Conservation (phyloP, 2,888 invertebrate genomes). For the Dione juno region DNA sequence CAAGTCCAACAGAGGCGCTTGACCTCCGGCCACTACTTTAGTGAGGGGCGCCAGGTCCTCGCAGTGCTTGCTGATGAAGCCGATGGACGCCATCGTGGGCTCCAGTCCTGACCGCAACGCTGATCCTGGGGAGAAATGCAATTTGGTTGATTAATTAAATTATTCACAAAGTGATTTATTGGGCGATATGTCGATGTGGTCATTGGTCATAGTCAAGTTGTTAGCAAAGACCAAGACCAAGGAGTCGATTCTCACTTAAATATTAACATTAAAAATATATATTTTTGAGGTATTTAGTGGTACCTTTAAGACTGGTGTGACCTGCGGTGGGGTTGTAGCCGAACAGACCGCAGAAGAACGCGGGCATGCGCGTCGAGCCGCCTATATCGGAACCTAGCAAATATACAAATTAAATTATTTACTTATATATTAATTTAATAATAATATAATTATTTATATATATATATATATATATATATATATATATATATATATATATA, state of each 20-base stretch:
- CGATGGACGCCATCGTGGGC: conserved; percentile 91
- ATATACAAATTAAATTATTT: not conserved
- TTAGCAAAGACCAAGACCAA: too few species aligned
- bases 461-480: too few species aligned
- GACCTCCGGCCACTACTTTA: conserved; percentile 84
- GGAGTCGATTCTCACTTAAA: too few species aligned
- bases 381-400: conserved; percentile 92
- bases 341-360: conserved; percentile 94
- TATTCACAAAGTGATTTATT: too few species aligned
- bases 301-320: conserved; percentile 79
- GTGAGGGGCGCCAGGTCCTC: conserved; percentile 91
- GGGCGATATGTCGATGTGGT: too few species aligned
- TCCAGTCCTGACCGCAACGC: conserved; percentile 87
- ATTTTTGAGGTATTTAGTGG: too few species aligned
- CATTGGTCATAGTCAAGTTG: too few species aligned
- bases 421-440: too few species aligned
- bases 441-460: too few species aligned
- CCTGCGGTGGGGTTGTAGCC: conserved; percentile 91
- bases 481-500: too few species aligned
- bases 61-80: conserved; percentile 91
- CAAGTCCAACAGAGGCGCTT: conserved; percentile 81
- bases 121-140: conserved; percentile 81
- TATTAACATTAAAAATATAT: too few species aligned
- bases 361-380: conserved; percentile 97
- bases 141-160: too few species aligned